Evolutionary conservation across 2,113 vertebrate species (phyloP).

Genomic region (Etia nguti): DNA sequence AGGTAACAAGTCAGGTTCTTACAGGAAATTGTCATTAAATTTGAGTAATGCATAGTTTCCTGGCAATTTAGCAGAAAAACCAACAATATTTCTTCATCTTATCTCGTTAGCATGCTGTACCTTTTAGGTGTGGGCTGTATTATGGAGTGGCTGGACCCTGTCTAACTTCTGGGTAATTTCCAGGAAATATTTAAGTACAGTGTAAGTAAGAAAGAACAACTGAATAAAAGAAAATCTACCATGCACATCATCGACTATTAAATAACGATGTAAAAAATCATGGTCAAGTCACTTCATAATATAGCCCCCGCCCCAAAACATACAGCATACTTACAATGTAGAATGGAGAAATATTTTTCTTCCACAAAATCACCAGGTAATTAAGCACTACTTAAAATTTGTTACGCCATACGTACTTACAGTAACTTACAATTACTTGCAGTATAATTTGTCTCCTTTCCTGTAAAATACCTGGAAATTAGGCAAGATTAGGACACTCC

Average conservation of each 20-base stretch:
- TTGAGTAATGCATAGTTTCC: background rate
- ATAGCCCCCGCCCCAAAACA: accelerated
- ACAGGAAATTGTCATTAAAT: background rate
- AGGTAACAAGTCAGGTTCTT: background rate
- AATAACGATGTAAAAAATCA: background rate
- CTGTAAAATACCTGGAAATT: background rate
- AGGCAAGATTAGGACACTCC: background rate
- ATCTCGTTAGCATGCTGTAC: background rate
- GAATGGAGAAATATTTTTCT: background rate
- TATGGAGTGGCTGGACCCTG: background rate
- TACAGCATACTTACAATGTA: background rate
- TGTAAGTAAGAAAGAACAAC: background rate
- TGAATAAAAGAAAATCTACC: background rate
- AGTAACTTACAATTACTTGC: background rate
- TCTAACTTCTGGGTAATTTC: accelerated
- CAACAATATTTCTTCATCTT: background rate
- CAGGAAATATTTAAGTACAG: background rate
- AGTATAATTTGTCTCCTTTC: background rate
- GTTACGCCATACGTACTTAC: background rate
- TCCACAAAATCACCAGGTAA: background rate
- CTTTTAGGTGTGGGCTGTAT: accelerated
- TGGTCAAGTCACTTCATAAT: background rate
- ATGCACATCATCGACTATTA: accelerated
- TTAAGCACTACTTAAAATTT: background rate
- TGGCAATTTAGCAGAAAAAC: background rate